A percentile compares a stretch with the other conserved stretches of the same genome.
Evolutionary conservation across 2,888 invertebrate genomes (phyloP).

Genomic region (Sphinx pinastri): DNA sequence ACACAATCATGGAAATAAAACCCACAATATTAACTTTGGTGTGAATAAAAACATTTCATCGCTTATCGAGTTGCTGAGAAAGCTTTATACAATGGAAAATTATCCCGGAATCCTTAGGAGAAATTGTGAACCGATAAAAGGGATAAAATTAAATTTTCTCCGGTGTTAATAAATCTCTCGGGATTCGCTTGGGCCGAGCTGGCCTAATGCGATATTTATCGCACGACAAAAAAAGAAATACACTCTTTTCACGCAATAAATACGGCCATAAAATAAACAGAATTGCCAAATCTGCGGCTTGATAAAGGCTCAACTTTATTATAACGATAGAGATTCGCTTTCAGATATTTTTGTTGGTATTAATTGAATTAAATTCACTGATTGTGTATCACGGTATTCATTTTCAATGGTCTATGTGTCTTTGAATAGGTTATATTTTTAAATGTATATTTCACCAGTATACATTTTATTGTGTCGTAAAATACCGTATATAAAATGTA

Average conservation of each 20-base stretch:
- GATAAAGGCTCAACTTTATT: slow-evolving; percentile 16
- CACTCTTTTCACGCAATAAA: slow-evolving; percentile 68
- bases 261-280: slow-evolving; percentile 61
- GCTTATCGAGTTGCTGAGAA: slow-evolving; percentile 3
- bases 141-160: slow-evolving; percentile 60
- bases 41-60: neutral
- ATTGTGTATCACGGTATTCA: neutral
- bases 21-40: neutral
- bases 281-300: slow-evolving; percentile 42
- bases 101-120: slow-evolving; percentile 47
- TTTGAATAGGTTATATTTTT: neutral
- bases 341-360: slow-evolving; percentile 15
- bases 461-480: no score
- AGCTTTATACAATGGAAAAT: slow-evolving; percentile 37
- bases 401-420: neutral
- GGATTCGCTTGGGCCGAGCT: slow-evolving; percentile 49
- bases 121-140: slow-evolving; percentile 59
- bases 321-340: slow-evolving; percentile 17
- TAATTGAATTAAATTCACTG: slow-evolving; percentile 9
- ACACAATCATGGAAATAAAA: neutral
- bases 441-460: no score
- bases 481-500: no score
- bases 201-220: slow-evolving; percentile 78
- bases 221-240: slow-evolving; percentile 62
- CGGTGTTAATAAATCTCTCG: slow-evolving; percentile 67